Conservation (phyloP, 1,140 invertebrate species). For the Linepithema humile region DNA sequence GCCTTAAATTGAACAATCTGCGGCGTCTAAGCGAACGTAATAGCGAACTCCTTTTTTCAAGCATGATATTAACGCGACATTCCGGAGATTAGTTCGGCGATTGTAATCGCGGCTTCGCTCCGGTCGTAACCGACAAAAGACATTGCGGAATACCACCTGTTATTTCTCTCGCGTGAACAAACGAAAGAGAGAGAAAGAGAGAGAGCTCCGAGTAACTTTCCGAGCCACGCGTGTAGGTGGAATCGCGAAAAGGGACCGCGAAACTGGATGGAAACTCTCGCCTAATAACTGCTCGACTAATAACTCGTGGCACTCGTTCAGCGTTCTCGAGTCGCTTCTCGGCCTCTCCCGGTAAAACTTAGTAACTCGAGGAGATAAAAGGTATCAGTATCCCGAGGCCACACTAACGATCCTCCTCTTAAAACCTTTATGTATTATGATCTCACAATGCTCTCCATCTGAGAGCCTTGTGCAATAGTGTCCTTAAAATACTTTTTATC, state of each 20-base stretch:
- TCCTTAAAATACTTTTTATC: neutral
- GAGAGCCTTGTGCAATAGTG: neutral
- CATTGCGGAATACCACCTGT: constrained; percentile 42
- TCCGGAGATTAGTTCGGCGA: constrained; percentile 38
- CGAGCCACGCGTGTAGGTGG: neutral
- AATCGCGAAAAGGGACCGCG: neutral
- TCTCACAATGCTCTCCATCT: neutral
- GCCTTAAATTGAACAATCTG: constrained; percentile 51
- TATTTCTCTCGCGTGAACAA: constrained; percentile 55
- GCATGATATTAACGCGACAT: constrained; percentile 31
- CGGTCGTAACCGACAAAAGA: constrained; percentile 34
- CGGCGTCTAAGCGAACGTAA: neutral
- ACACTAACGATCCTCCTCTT: constrained; percentile 67
- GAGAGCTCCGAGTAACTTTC: constrained; percentile 38
- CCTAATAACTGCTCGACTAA: constrained; percentile 53
- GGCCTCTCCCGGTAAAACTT: constrained; percentile 72
- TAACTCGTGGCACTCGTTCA: constrained; percentile 64
- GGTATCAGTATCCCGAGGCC: constrained; percentile 64
- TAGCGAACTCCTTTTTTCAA: constrained; percentile 36
- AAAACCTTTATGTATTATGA: constrained; percentile 53
- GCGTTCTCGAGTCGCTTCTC: constrained; percentile 69
- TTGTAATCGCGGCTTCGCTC: constrained; percentile 30
- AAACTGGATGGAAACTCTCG: neutral
- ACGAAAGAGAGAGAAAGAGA: constrained; percentile 10
- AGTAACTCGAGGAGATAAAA: constrained; percentile 77